Percentiles rank a stretch among this genome's conserved stretches.
phyloP scores from a whole-genome alignment of 2,797 vertebrate genomes.

The Triplophysa yarkandensis region DNA sequence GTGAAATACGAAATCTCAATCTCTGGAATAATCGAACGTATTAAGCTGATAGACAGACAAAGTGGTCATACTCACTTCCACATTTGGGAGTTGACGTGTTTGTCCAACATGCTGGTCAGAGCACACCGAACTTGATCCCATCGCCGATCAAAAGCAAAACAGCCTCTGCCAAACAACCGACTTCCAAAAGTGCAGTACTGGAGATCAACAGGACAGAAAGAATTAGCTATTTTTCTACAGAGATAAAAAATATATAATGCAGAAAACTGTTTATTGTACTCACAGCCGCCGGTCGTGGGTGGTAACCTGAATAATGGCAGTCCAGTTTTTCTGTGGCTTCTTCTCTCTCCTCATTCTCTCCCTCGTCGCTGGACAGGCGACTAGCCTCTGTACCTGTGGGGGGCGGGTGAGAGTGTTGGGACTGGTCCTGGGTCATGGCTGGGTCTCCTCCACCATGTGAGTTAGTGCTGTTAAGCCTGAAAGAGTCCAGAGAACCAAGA shows the following conservation, averaged over 20 bases:
- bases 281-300: conserved; percentile 97
- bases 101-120: conserved; percentile 94
- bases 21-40: neutral
- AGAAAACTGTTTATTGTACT: conserved; percentile 62
- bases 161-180: conserved; percentile 93
- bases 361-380: conserved; percentile 94
- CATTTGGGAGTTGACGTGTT: conserved; percentile 95
- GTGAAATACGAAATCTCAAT: conserved; percentile 22
- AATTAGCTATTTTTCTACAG: neutral
- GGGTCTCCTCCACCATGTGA: conserved; percentile 85
- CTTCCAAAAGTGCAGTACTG: conserved; percentile 98
- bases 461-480: conserved; percentile 86
- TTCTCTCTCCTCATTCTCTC: conserved; percentile 95
- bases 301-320: conserved; percentile 98
- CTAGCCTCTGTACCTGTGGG: conserved; percentile 74
- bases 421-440: conserved; percentile 82
- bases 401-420: conserved; percentile 84
- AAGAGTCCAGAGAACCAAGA: conserved; percentile 14
- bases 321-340: conserved; percentile 95
- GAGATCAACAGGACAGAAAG: neutral
- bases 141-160: conserved; percentile 91
- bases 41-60: neutral
- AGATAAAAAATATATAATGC: too few species aligned
- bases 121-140: conserved; percentile 93
- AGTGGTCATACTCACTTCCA: conserved; percentile 88